Conservation (phyloP, 2,888 invertebrate species). For the Mongoloraphidia duomilia region DNA sequence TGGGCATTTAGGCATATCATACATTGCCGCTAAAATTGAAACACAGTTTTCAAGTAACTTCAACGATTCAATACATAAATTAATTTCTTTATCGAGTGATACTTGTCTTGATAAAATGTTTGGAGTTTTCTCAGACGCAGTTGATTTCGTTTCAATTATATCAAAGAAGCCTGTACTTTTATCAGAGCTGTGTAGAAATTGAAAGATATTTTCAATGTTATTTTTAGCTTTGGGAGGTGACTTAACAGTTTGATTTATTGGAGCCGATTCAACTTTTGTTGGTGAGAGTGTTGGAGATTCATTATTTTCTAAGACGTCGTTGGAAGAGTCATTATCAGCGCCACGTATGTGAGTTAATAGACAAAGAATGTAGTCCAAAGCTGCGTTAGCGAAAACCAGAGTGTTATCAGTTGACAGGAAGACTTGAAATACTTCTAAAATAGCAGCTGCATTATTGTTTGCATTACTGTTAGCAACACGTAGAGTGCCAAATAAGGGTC, state of each 20-base stretch:
- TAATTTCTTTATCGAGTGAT: neutral
- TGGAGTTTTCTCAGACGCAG: neutral
- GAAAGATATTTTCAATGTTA: conserved; percentile 3
- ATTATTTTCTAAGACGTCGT: conserved; percentile 17
- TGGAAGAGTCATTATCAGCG: conserved; percentile 37
- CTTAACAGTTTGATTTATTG: conserved; percentile 13
- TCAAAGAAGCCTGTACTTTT: conserved; percentile 20
- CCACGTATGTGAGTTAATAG: conserved; percentile 65
- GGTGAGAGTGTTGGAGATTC: conserved; percentile 24
- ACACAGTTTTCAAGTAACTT: conserved; percentile 77
- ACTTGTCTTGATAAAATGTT: conserved; percentile 1
- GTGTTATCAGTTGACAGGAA: conserved; percentile 89
- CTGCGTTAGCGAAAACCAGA: conserved; percentile 85
- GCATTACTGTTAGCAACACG: conserved; percentile 62
- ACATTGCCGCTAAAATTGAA: conserved; percentile 80
- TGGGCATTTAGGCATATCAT: conserved; percentile 88
- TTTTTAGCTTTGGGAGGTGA: neutral
- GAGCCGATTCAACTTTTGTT: conserved; percentile 27
- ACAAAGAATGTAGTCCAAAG: conserved; percentile 85
- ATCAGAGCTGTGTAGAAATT: conserved; percentile 25
- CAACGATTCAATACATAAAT: conserved; percentile 63
- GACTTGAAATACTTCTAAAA: conserved; percentile 84
- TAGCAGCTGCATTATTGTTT: conserved; percentile 53
- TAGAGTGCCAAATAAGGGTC: conserved; percentile 86
- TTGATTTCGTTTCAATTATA: conserved; percentile 12